Percentiles rank a stretch among this genome's conserved stretches.
phyloP scores from a whole-genome alignment of 2,797 vertebrate genomes.

The Distichodus sexfasciatus region DNA sequence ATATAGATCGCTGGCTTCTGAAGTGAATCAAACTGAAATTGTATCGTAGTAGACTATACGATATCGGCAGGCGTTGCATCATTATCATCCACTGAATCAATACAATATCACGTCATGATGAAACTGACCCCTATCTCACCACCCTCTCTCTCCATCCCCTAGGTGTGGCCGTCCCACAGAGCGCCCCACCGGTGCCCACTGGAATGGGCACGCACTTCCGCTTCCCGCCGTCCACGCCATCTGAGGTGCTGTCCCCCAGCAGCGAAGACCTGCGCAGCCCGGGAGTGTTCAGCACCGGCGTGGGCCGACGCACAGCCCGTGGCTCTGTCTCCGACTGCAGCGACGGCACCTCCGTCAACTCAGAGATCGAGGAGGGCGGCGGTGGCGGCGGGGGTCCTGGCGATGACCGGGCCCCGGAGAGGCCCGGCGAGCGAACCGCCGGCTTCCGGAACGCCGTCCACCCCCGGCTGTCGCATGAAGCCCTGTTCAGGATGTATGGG shows the following conservation, averaged over 20 bases:
- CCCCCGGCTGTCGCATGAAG: conserved; percentile 80
- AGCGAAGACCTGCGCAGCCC: conserved; percentile 80
- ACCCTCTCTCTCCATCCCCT: too few species aligned
- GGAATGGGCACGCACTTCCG: conserved; percentile 82
- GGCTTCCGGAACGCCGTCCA: conserved; percentile 68
- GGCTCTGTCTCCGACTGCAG: conserved; percentile 92
- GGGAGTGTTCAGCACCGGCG: conserved; percentile 76
- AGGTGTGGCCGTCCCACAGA: conserved; percentile 88
- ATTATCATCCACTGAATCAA: too few species aligned
- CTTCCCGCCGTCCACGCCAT: conserved; percentile 85
- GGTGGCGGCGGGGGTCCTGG: conserved; percentile 55
- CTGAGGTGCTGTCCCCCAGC: conserved; percentile 81
- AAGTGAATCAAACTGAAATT: too few species aligned
- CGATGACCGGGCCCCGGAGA: conserved; percentile 55
- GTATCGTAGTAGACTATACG: too few species aligned
- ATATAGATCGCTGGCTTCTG: too few species aligned
- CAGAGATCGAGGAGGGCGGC: conserved; percentile 82
- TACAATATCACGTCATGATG: too few species aligned
- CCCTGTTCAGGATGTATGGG: conserved; percentile 83
- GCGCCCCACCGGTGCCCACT: conserved; percentile 85
- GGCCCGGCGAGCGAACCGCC: conserved; percentile 57
- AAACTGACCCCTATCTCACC: too few species aligned
- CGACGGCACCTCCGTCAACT: conserved; percentile 85
- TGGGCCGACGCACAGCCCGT: conserved; percentile 81
- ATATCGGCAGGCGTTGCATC: too few species aligned